A percentile compares a stretch with the other conserved stretches of the same genome.
Conservation (phyloP, 2,797 vertebrate genomes). For the Toxotes lorentzi region DNA sequence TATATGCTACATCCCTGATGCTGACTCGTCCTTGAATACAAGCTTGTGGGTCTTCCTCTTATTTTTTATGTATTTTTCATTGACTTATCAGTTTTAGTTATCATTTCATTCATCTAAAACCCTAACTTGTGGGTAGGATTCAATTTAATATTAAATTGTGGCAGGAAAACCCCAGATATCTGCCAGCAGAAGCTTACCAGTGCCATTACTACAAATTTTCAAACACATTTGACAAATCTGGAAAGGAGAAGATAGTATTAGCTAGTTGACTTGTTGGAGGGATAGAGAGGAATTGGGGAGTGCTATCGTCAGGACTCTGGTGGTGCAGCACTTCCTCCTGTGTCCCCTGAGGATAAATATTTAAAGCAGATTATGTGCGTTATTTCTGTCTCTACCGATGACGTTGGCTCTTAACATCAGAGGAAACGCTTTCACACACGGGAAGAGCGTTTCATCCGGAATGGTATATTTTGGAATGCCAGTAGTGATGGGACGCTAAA, state of each 20-base stretch:
- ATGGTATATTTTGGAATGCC: conserved; percentile 51
- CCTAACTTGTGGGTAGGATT: conserved; percentile 13
- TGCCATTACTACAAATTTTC: conserved; percentile 7
- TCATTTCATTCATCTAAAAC: conserved; percentile 28
- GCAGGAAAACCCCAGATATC: conserved; percentile 7
- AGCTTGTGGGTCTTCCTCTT: conserved; percentile 51
- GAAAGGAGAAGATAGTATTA: conserved; percentile 12
- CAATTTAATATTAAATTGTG: conserved; percentile 7
- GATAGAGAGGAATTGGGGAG: conserved; percentile 7
- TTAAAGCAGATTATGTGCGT: conserved; percentile 72
- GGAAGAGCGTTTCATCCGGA: conserved; percentile 47
- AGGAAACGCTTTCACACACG: conserved; percentile 43
- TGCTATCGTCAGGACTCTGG: conserved; percentile 19
- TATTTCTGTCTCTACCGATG: conserved; percentile 75
- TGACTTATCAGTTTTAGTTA: conserved; percentile 12
- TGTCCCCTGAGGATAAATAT: conserved; percentile 64
- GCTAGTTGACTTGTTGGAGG: conserved; percentile 12
- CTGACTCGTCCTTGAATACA: conserved; percentile 57
- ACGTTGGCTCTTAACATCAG: conserved; percentile 57
- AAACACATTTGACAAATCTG: conserved; percentile 23
- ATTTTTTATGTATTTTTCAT: conserved; percentile 33
- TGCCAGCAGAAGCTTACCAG: conserved; percentile 19
- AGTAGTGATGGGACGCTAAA: conserved; percentile 24
- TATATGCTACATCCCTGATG: conserved; percentile 42
- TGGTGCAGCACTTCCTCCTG: conserved; percentile 50